Conservation (phyloP, 2,113 vertebrate genomes). For the Cyprinodon tularosa region DNA sequence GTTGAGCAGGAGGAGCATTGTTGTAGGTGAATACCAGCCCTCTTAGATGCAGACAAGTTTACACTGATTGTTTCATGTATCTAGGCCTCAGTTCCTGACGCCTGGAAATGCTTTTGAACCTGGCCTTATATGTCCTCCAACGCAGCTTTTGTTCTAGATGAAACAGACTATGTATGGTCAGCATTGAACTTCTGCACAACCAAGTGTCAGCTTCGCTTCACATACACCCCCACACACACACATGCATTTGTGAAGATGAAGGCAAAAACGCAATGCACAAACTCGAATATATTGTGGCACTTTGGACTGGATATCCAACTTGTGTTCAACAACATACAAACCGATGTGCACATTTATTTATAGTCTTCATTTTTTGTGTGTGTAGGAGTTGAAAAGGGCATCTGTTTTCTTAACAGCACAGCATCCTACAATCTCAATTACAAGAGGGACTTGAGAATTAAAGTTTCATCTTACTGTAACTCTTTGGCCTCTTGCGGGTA, state of each 20-base stretch:
- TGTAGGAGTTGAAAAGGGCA: conserved; percentile 19
- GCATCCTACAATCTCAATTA: conserved; percentile 72
- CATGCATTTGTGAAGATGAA: conserved; percentile 53
- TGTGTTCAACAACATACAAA: conserved; percentile 53
- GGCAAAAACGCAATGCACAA: conserved; percentile 31
- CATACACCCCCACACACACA: conserved; percentile 46
- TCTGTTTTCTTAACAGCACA: conserved; percentile 52
- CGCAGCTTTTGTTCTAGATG: conserved; percentile 83
- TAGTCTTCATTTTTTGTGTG: not conserved
- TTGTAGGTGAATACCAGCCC: conserved; percentile 65
- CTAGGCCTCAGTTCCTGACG: conserved; percentile 67
- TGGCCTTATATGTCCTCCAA: conserved; percentile 75
- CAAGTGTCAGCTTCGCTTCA: conserved; percentile 61
- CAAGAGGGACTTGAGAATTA: conserved; percentile 70
- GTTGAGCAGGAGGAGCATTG: conserved; percentile 49
- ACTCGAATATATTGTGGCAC: conserved; percentile 19
- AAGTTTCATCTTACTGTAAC: conserved; percentile 75
- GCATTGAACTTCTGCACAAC: conserved; percentile 62
- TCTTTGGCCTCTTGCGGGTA: conserved; percentile 49
- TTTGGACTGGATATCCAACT: conserved; percentile 37
- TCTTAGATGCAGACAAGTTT: conserved; percentile 74
- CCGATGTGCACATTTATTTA: conserved; percentile 34
- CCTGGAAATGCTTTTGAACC: conserved; percentile 78
- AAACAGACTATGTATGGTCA: conserved; percentile 85
- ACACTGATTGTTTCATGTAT: conserved; percentile 81